Conservation (phyloP, 2,888 invertebrate genomes). For the Drosophila niveifrons region DNA sequence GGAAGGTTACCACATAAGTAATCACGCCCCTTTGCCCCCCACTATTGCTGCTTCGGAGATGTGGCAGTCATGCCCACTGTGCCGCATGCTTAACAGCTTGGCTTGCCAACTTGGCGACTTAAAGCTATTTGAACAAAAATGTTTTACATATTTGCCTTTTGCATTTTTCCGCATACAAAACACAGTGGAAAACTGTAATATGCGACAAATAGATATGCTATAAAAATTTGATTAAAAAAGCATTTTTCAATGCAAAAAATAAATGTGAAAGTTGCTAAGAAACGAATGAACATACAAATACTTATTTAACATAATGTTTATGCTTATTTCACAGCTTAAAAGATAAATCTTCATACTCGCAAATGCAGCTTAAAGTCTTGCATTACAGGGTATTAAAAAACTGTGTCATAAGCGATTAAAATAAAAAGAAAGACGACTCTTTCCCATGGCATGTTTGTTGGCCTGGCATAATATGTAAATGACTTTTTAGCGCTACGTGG, state of each 20-base stretch:
- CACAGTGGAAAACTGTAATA: background rate
- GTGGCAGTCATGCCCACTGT: slow-evolving; percentile 19
- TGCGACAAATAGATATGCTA: slow-evolving; percentile 15
- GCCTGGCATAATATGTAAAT: slow-evolving; percentile 65
- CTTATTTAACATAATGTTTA: background rate
- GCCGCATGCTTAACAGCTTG: slow-evolving; percentile 28
- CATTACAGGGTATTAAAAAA: slow-evolving; percentile 26
- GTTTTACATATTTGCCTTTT: slow-evolving; percentile 71
- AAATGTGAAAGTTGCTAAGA: background rate
- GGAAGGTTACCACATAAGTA: slow-evolving; percentile 39
- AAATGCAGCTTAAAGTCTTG: background rate
- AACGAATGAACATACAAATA: background rate
- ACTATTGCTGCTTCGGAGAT: background rate
- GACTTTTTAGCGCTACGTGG: slow-evolving; percentile 42
- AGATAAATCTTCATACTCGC: background rate
- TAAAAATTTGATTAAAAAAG: background rate
- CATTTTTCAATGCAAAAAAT: background rate
- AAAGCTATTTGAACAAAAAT: slow-evolving; percentile 57
- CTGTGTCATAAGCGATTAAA: slow-evolving; percentile 8
- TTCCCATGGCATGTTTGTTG: slow-evolving; percentile 26
- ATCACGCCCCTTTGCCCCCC: slow-evolving; percentile 8
- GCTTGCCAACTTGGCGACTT: slow-evolving; percentile 59
- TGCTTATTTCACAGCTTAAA: background rate
- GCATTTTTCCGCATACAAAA: slow-evolving; percentile 46
- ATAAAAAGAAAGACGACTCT: background rate